phyloP scores from a whole-genome alignment of 2,888 invertebrate species.

The Andrena fulva region DNA sequence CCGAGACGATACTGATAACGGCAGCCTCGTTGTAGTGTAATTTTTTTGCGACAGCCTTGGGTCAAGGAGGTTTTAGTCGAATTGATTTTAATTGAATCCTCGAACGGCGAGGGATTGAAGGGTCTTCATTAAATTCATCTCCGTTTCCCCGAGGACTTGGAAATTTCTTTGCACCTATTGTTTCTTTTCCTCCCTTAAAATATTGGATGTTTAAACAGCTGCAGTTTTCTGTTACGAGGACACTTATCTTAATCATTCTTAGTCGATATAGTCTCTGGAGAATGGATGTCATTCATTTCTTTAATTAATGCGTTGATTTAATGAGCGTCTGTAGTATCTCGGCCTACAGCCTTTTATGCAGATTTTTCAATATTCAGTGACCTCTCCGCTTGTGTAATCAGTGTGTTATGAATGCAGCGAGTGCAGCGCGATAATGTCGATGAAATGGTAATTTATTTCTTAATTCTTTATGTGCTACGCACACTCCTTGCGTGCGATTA shows the following conservation, averaged over 20 bases:
- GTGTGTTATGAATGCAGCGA: too few relatives aligned
- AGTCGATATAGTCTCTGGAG: too few relatives aligned
- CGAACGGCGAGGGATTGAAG: neutral
- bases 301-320: too few relatives aligned
- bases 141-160: neutral
- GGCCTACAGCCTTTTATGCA: too few relatives aligned
- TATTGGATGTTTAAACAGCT: neutral
- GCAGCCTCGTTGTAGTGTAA: neutral
- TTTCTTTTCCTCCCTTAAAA: neutral
- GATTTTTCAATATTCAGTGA: too few relatives aligned
- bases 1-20: constrained; percentile 2
- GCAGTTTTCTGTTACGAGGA: neutral
- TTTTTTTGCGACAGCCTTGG: constrained; percentile 10
- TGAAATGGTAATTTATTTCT: too few relatives aligned
- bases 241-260: neutral
- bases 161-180: constrained; percentile 5
- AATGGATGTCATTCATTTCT: too few relatives aligned
- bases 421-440: too few relatives aligned
- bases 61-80: neutral
- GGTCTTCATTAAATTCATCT: constrained; percentile 10
- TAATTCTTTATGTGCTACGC: too few relatives aligned
- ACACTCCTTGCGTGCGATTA: too few relatives aligned
- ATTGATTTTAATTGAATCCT: constrained; percentile 16
- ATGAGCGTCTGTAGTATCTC: too few relatives aligned
- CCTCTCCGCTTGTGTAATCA: too few relatives aligned